Base-by-base conservation (phyloP, 1,140 invertebrate genomes). In the Telenomus remus region DNA sequence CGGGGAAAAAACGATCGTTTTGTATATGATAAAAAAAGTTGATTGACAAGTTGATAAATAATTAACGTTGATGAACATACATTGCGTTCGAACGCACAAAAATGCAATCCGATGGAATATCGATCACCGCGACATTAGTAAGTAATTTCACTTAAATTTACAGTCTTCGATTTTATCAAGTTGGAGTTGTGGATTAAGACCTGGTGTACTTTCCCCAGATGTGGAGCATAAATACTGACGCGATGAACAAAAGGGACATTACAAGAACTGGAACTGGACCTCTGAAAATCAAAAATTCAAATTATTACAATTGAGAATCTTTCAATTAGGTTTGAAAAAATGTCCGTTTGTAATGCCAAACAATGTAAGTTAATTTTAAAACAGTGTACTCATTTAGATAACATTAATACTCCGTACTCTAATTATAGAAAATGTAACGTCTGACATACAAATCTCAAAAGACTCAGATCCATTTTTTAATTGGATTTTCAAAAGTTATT, bases 181-280 rank as follows among this genome's bases (percentile, higher is more conserved):
- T 27, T 6, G 19, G 19, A 27, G 19, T 6, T 3, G 1, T 27
- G 1, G 19, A 27, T 92, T 95, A 98, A 82, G 95, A 93, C 84
- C 97, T 91, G 47, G 96, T 99, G 89, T 99, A 99, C 92, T 99
- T 99, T 87, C 98, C 98, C 98, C 98, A 99, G 84, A 99, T 99
- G 91, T 99, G 98, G 71, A 99, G 91, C 95, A 99, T 98, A 87
- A 99, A 99, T 19, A 99, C 98, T 47, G 97, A 99, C 33, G 98
- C 98, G 84, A 99, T 99, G 89, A 99, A 99, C 5, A 99, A 91
- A 11, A 99, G 91, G 59, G 97, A 99, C 97, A 99, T 99, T 10
- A 99, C 98, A 80, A 99, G 90, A 11, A 99, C 98, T 82, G 98
- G 98, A 72, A 99, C 97, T 79, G 98, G 98, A 69, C 98, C 98